Percentiles rank a stretch among this genome's conserved stretches.
These are phyloP conservation scores for Syndactyla subalaris DNA, from an alignment of 2,797 vertebrate species.

Conservation along the genomic window DNA sequence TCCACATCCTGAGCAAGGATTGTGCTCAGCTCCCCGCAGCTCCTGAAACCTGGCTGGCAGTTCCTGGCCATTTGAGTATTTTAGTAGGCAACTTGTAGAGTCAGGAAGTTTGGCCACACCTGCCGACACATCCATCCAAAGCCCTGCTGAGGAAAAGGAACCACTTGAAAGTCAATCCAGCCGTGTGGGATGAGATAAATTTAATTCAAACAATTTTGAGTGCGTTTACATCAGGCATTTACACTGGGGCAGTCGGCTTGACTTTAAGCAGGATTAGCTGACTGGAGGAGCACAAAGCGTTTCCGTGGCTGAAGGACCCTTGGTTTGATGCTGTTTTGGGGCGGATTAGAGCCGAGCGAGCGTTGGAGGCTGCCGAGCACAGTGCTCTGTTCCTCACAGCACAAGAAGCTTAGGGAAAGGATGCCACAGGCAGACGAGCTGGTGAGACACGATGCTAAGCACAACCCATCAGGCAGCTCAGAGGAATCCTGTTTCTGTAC, in stretches of 20 bases:
- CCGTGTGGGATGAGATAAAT: slow-evolving; percentile 16
- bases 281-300: background rate
- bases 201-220: slow-evolving; percentile 40
- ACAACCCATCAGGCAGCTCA: slow-evolving; percentile 5
- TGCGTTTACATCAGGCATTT: background rate
- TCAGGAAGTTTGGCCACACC: background rate
- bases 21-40: fast-evolving
- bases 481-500: slow-evolving; percentile 34
- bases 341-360: slow-evolving; percentile 14
- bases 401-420: slow-evolving; percentile 12
- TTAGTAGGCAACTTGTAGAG: background rate
- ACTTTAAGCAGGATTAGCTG: slow-evolving; percentile 54
- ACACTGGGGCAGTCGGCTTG: background rate
- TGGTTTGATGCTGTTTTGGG: background rate
- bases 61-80: background rate
- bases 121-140: background rate
- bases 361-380: background rate
- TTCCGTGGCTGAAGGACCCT: slow-evolving; percentile 30
- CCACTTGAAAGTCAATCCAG: slow-evolving; percentile 38
- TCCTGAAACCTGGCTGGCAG: background rate
- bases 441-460: slow-evolving; percentile 14
- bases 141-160: background rate
- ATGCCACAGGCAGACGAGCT: background rate
- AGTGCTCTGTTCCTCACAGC: background rate
- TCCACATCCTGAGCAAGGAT: background rate